Conservation (phyloP, 2,888 invertebrate species). For the Nephrocerus scutellatus region DNA sequence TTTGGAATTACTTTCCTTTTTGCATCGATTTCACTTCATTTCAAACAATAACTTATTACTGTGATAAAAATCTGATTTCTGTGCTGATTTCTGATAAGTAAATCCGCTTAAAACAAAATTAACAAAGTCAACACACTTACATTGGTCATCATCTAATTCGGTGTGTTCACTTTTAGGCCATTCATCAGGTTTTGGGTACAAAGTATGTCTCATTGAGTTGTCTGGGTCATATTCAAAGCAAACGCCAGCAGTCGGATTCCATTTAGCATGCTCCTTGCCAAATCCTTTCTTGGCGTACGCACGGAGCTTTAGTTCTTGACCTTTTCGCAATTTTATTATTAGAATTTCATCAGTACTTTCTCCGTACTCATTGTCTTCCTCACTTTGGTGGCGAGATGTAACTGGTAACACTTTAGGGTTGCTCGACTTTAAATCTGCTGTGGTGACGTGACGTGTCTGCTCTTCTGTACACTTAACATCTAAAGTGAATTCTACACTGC, state of each 20-base stretch:
- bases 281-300: constrained; percentile 91
- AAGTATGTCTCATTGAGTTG: constrained; percentile 90
- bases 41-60: not conserved
- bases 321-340: constrained; percentile 65
- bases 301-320: constrained; percentile 87
- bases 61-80: not conserved
- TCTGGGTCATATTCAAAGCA: constrained; percentile 99
- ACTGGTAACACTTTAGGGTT: constrained; percentile 89
- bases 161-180: constrained; percentile 99
- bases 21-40: too few species aligned
- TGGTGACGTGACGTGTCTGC: constrained; percentile 91
- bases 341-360: constrained; percentile 79
- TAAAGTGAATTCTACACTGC: constrained; percentile 95
- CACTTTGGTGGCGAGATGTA: constrained; percentile 84
- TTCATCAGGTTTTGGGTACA: constrained; percentile 93
- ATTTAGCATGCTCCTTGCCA: constrained; percentile 97
- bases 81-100: not conserved
- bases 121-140: constrained; percentile 53
- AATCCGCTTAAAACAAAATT: not conserved
- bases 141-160: constrained; percentile 85
- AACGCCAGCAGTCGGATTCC: constrained; percentile 99
- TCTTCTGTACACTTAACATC: constrained; percentile 94
- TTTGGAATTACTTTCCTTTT: too few species aligned
- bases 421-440: constrained; percentile 89
- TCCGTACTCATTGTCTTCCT: constrained; percentile 88